Evolutionary conservation across 2,113 vertebrate species (phyloP).

Genomic region (Jaculus jaculus): DNA sequence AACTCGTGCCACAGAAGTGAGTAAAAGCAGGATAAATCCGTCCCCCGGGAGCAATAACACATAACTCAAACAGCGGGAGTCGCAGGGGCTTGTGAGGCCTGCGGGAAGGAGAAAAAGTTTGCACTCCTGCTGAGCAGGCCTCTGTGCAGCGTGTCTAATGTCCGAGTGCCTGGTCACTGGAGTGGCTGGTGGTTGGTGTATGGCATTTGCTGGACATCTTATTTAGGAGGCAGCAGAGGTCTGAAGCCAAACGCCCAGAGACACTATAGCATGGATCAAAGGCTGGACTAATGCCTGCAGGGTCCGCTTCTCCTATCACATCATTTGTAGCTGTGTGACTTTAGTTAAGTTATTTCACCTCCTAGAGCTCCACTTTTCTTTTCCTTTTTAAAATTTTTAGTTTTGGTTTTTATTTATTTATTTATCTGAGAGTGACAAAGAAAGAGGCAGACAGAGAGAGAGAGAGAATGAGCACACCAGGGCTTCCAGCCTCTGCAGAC

Average conservation of each 20-base stretch:
- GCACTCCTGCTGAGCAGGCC: neutral
- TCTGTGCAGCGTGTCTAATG: neutral
- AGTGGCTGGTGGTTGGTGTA: neutral
- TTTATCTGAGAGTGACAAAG: no score
- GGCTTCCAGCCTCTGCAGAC: no score
- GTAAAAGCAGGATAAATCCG: constrained; percentile 35
- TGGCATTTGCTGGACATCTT: neutral
- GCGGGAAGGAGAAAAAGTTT: neutral
- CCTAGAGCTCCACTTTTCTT: neutral
- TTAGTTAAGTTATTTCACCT: neutral
- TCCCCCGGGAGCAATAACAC: constrained; percentile 24
- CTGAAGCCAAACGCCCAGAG: fast-evolving
- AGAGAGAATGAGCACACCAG: no score
- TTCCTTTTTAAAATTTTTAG: no score
- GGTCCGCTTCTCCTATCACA: neutral
- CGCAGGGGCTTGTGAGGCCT: neutral
- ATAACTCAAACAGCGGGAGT: neutral
- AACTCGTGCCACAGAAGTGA: neutral
- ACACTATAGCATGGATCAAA: fast-evolving
- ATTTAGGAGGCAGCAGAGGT: neutral
- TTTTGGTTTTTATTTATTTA: no score
- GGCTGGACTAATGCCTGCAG: neutral
- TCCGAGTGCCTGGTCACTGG: fast-evolving
- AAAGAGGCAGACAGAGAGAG: no score
- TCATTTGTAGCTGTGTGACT: neutral